These are phyloP conservation scores for Dicentrarchus labrax DNA, from an alignment of 2,113 vertebrate species.

Conservation along the genomic window DNA sequence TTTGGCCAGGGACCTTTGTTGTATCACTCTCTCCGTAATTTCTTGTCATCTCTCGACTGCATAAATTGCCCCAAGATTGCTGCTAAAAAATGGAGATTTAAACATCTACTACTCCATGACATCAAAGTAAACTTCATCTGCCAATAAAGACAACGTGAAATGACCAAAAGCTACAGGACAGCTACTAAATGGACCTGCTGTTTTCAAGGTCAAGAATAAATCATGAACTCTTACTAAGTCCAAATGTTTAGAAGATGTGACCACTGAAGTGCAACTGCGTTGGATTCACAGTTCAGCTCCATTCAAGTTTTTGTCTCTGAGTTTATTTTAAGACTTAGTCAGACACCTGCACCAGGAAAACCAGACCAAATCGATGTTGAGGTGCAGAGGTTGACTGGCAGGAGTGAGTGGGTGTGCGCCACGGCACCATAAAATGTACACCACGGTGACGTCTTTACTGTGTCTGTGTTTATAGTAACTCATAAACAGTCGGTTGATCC, in stretches of 20 bases:
- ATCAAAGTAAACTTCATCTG: neutral
- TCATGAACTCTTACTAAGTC: neutral
- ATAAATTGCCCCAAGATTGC: neutral
- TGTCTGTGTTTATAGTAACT: slow-evolving; percentile 61
- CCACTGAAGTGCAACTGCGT: neutral
- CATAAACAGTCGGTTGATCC: slow-evolving; percentile 64
- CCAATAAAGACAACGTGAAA: neutral
- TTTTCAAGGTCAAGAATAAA: neutral
- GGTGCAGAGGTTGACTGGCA: slow-evolving; percentile 12
- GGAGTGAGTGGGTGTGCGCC: slow-evolving; percentile 11
- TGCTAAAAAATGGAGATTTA: neutral
- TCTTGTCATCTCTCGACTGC: neutral
- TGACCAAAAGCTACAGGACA: neutral
- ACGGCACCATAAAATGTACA: slow-evolving; percentile 40
- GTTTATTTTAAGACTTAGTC: slow-evolving; percentile 37
- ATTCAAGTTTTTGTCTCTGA: slow-evolving; percentile 3
- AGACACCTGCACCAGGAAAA: slow-evolving; percentile 34
- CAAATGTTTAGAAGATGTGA: neutral
- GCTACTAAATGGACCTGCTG: neutral
- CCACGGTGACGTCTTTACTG: slow-evolving; percentile 54
- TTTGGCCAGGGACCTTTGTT: neutral
- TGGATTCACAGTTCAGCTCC: neutral
- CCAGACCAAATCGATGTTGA: slow-evolving; percentile 31
- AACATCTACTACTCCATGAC: neutral
- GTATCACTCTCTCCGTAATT: neutral